Conservation (phyloP, 2,797 vertebrate genomes). For the Phataginus tricuspis region DNA sequence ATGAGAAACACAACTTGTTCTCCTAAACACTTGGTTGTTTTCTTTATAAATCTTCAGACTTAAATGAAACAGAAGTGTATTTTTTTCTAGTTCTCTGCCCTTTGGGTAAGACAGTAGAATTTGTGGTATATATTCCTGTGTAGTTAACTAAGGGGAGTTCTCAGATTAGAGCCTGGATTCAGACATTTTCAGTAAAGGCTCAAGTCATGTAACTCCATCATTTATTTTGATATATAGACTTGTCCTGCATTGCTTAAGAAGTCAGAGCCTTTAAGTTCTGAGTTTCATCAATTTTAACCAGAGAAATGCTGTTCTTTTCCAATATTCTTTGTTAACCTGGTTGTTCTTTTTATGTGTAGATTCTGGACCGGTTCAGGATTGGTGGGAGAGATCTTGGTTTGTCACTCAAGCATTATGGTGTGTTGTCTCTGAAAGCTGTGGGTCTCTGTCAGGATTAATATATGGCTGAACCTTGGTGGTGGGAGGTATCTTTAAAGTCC, state of each 20-base stretch:
- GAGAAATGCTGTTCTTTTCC: neutral
- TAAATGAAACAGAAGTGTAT: too few species aligned
- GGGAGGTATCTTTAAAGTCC: neutral
- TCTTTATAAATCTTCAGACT: neutral
- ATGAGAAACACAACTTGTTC: neutral
- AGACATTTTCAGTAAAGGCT: neutral
- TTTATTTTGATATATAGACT: neutral
- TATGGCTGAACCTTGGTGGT: neutral
- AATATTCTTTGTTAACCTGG: neutral
- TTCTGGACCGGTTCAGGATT: neutral
- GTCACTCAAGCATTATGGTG: neutral
- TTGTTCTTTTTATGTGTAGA: neutral
- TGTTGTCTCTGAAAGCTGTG: neutral
- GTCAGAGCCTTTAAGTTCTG: neutral
- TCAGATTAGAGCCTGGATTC: neutral
- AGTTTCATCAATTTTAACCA: neutral
- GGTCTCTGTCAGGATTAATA: neutral
- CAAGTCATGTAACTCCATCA: neutral
- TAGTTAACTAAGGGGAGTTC: neutral
- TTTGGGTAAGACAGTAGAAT: neutral
- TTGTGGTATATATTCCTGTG: neutral
- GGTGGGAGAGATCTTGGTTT: neutral
- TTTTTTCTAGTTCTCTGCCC: neutral
- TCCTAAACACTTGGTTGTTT: neutral
- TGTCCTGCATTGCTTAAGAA: neutral